Percentiles rank a stretch among this genome's conserved stretches.
These are phyloP conservation scores for Tetragnatha montana DNA, from an alignment of 2,888 invertebrate species.

Conservation along the genomic window DNA sequence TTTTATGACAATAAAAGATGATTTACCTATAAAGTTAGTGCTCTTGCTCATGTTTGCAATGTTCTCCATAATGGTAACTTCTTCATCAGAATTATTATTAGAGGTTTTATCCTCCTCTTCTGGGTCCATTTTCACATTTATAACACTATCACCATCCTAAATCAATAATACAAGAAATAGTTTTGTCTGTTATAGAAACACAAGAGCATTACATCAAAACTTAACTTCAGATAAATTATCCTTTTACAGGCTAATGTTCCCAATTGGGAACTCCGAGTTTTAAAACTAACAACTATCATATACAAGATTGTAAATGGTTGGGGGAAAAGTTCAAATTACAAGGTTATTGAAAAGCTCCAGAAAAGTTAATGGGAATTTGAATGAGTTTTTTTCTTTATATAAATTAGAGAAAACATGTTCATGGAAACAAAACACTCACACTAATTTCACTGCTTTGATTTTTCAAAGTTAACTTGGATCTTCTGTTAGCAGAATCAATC, in stretches of 20 bases:
- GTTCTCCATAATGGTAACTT: constrained; percentile 47
- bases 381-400: too few relatives aligned
- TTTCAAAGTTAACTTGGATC: constrained; percentile 20
- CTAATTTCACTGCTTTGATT: constrained; percentile 31
- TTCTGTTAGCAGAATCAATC: constrained; percentile 5
- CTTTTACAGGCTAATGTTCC: too few relatives aligned
- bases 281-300: too few relatives aligned
- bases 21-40: constrained; percentile 50
- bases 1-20: too few relatives aligned
- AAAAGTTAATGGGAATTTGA: not conserved
- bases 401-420: too few relatives aligned
- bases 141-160: constrained; percentile 39
- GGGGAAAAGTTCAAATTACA: not conserved
- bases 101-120: constrained; percentile 37
- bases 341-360: too few relatives aligned
- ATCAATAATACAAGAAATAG: too few relatives aligned
- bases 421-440: not conserved
- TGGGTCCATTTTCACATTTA: not conserved
- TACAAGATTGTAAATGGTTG: too few relatives aligned
- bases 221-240: too few relatives aligned
- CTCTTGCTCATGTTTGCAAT: constrained; percentile 36
- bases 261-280: too few relatives aligned
- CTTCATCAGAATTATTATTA: constrained; percentile 57
- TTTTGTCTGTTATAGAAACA: too few relatives aligned
- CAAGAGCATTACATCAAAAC: too few relatives aligned